Conservation (phyloP, 2,113 vertebrate genomes). For the Hippocampus comes region DNA sequence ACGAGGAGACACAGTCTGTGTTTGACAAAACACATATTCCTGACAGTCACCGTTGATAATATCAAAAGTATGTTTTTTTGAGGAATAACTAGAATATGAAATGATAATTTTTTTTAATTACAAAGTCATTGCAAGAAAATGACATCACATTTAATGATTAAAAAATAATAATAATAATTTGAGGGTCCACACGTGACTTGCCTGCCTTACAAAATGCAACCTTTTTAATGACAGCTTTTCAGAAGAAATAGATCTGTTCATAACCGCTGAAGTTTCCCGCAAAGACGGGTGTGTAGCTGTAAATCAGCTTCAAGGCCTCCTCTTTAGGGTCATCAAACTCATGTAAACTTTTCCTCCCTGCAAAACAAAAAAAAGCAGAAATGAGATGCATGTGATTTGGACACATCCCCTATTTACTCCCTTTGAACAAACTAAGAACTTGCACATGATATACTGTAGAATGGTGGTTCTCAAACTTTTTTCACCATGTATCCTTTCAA, state of each 20-base stretch:
- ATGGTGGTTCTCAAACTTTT: too few species aligned
- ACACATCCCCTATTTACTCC: background rate
- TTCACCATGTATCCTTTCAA: too few species aligned
- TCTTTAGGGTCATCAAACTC: constrained; percentile 59
- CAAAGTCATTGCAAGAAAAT: background rate
- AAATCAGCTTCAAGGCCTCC: constrained; percentile 70
- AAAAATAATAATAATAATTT: background rate
- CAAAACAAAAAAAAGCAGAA: constrained; percentile 36
- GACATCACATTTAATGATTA: background rate
- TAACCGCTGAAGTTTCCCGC: constrained; percentile 65
- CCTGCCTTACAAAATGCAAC: background rate
- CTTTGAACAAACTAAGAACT: background rate
- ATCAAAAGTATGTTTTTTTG: too few species aligned
- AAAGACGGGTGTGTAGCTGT: constrained; percentile 68
- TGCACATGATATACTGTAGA: background rate
- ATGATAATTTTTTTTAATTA: background rate
- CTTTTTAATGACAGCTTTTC: constrained; percentile 13
- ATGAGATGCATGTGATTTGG: constrained; percentile 16
- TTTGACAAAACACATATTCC: too few species aligned
- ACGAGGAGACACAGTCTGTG: too few species aligned
- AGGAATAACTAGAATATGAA: background rate
- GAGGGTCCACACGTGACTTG: background rate
- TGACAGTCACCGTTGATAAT: too few species aligned
- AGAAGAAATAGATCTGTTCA: constrained; percentile 75
- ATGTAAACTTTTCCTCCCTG: constrained; percentile 73